Base-by-base conservation (phyloP, 2,113 vertebrate genomes). In the Dascyllus trimaculatus region DNA sequence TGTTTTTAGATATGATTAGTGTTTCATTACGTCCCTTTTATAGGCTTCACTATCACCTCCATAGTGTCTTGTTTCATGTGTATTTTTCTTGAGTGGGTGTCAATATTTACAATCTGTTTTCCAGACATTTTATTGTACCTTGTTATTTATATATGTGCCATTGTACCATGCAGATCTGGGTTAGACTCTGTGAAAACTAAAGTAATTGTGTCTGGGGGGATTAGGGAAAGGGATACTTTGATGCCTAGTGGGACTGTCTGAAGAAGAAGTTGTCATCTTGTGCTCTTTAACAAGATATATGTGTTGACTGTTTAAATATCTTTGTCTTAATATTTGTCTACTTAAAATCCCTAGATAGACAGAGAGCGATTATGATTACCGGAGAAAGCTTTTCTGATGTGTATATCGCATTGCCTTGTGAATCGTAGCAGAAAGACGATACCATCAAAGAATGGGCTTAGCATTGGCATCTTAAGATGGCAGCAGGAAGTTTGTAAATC, bases 401-500 rank as follows among this genome's bases (percentile, higher is more conserved):
- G 78, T 81, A 84, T 87, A 91, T 92, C 89, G 24, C 62, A 46
- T 93, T 89, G 70, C 89, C 85, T 84, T 64, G 45, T 94, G 92
- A 92, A 93, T 76, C 32, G 11, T 35, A 75, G 40, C n/a, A 11
- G 91, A 84, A 92, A 93, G 82, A 77, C 10, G 82, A 94, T 89
- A 88, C 80, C 90, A 88, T 92, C 86, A 92, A 88, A 93, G 79
- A 77, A 66, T 0, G 21, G 86, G 78, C 79, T 90, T 89, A 88
- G 86, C 69, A 25, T 63, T 86, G 90, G 84, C 88, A 88, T 91
- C 88, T 91, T 88, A 76, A 86, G 81, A 93, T 84, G 85, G 75
- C 88, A 80, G 85, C 87, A 90, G 89, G 91, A 93, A 90, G 91
- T 93, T 89, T 84, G 89, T 89, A 92, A 94, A 92, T 74, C 72